Percentiles rank a stretch among this genome's conserved stretches.
These are phyloP conservation scores for Actinia equina DNA, from an alignment of 64 coral and sea anemone species.

Conservation along the genomic window DNA sequence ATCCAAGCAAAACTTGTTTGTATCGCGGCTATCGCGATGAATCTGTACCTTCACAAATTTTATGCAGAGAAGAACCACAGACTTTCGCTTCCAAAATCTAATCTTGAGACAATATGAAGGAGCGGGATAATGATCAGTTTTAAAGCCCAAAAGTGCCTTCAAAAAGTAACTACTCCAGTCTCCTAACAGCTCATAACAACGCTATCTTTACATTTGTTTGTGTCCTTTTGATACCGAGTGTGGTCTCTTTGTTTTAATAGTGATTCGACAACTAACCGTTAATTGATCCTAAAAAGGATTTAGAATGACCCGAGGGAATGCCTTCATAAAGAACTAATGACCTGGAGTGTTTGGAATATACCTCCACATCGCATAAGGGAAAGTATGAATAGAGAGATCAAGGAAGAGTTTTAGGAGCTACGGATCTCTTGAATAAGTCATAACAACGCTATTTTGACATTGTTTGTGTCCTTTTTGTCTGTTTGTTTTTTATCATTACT, in stretches of 20 bases:
- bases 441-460: no score
- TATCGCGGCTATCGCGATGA: no score
- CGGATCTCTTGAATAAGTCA: no score
- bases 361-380: background rate
- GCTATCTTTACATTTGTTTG: constrained; percentile 6
- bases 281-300: constrained; percentile 7
- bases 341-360: background rate
- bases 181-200: background rate
- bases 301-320: background rate
- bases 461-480: no score
- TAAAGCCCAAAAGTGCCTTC: background rate
- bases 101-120: no score
- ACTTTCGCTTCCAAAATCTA: no score
- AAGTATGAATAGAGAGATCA: background rate
- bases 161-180: background rate
- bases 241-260: background rate
- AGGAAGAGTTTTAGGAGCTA: no score
- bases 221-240: background rate
- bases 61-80: no score
- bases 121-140: no score
- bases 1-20: no score
- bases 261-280: background rate
- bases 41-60: no score
- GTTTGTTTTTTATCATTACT: no score
- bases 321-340: background rate